Evolutionary conservation across 2,797 vertebrate species (phyloP).

Genomic region (Martes flavigula): DNA sequence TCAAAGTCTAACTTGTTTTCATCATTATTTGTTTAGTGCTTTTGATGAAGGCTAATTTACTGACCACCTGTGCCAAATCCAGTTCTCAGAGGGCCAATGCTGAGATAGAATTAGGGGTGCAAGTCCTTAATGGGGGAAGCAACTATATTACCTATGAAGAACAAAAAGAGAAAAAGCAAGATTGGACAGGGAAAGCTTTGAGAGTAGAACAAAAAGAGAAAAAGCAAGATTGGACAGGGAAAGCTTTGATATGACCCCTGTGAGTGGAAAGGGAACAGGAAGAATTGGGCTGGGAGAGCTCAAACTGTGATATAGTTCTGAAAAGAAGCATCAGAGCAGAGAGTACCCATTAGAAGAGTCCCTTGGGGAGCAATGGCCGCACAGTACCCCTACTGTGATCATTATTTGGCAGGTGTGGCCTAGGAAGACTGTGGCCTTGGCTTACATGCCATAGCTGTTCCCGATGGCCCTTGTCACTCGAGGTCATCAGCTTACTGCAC

Average conservation of each 20-base stretch:
- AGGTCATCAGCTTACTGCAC: neutral
- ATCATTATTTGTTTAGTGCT: slow-evolving; percentile 4
- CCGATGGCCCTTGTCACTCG: neutral
- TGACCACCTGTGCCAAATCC: neutral
- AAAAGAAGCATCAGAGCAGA: neutral
- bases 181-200: neutral
- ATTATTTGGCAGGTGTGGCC: neutral
- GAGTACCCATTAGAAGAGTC: neutral
- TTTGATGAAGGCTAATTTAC: slow-evolving; percentile 32
- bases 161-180: neutral
- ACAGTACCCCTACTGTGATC: neutral
- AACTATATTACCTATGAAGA: neutral
- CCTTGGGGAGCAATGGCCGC: neutral
- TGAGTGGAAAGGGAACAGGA: neutral
- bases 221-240: neutral
- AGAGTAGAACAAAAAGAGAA: neutral
- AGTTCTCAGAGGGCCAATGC: neutral
- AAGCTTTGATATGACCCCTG: neutral
- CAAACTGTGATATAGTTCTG: neutral
- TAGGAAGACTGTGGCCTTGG: neutral
- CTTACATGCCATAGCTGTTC: neutral
- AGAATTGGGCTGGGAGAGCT: neutral
- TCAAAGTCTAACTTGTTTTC: slow-evolving; percentile 20
- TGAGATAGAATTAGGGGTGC: neutral
- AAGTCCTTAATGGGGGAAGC: neutral